These are phyloP conservation scores for Aurelia coerulea DNA, from an alignment of 30 jellyfish, hydroid and myxozoan species.

Conservation along the genomic window DNA sequence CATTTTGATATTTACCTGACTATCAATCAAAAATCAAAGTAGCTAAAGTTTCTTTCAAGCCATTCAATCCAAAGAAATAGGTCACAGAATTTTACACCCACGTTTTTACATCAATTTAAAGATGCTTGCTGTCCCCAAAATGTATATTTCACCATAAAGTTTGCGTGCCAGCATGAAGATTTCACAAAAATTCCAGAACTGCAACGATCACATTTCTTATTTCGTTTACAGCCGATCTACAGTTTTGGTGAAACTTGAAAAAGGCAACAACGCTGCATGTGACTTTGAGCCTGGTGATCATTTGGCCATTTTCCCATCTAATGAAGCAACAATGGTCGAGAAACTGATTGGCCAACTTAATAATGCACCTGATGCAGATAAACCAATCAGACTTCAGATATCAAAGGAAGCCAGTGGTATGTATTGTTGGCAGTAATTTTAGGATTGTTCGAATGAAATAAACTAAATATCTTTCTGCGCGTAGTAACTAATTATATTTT, in stretches of 20 bases:
- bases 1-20: too few species aligned
- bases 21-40: too few species aligned
- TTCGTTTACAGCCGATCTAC: conserved; percentile 67
- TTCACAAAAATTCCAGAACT: background rate
- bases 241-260: conserved; percentile 44
- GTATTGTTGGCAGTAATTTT: background rate
- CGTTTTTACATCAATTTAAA: too few species aligned
- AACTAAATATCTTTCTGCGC: too few species aligned
- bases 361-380: conserved; percentile 45
- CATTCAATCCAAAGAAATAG: too few species aligned
- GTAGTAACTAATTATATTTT: too few species aligned
- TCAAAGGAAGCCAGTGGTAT: background rate
- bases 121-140: too few species aligned
- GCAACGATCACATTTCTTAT: background rate
- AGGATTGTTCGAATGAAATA: too few species aligned
- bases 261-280: conserved; percentile 8
- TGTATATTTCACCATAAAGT: too few species aligned
- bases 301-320: conserved; percentile 52
- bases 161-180: too few species aligned
- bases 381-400: conserved; percentile 24
- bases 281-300: conserved; percentile 73
- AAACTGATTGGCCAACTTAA: conserved; percentile 29
- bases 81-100: too few species aligned
- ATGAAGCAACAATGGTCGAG: conserved; percentile 59
- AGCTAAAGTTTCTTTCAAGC: too few species aligned